phyloP scores from a whole-genome alignment of 2,797 vertebrate genomes.

The Rallus crepitans region DNA sequence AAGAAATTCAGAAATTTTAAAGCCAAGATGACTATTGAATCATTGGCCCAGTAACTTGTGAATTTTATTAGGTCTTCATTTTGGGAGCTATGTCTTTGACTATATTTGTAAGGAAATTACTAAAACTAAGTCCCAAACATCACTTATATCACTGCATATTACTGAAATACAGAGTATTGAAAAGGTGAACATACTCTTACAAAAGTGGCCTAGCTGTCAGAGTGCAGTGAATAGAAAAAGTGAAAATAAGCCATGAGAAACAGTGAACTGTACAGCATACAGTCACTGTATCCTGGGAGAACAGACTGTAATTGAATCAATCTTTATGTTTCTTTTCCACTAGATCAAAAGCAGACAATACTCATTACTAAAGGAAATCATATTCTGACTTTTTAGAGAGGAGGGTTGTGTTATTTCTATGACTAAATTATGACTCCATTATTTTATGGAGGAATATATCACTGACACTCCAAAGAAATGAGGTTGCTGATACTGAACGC shows the following conservation, averaged over 20 bases:
- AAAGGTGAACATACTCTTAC: background rate
- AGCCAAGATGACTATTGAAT: background rate
- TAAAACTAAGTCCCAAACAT: background rate
- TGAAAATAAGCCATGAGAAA: background rate
- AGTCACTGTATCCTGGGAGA: background rate
- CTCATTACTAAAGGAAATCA: background rate
- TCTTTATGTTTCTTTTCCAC: background rate
- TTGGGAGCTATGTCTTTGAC: background rate
- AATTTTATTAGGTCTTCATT: background rate
- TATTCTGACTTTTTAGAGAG: background rate
- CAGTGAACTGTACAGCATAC: background rate
- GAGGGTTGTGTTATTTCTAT: background rate
- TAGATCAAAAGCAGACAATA: background rate
- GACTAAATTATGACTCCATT: background rate
- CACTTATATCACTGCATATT: background rate
- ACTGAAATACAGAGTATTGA: background rate
- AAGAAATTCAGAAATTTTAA: background rate
- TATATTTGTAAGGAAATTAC: background rate
- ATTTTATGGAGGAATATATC: background rate
- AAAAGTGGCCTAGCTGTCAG: background rate
- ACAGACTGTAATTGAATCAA: background rate
- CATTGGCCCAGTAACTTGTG: background rate
- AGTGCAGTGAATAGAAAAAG: background rate
- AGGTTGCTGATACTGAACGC: accelerated
- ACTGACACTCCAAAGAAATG: background rate